Evolutionary conservation across 2,888 invertebrate genomes (phyloP), one percentile per base, ranked within the genome.

Genomic region (Malthinus flaveolus): DNA sequence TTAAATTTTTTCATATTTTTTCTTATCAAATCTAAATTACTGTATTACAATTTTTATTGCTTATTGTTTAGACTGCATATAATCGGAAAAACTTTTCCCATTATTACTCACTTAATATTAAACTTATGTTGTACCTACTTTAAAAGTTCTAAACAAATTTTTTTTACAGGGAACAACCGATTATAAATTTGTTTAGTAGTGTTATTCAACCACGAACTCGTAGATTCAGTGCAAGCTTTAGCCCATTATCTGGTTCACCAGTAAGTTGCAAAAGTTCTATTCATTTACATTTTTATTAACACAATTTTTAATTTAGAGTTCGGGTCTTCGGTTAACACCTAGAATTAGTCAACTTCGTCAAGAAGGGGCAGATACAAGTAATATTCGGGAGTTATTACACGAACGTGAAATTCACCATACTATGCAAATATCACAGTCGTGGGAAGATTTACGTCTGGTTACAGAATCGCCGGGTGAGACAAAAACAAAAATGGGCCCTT

Each of bases 351-450:
- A 96, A 78, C 80, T 97, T 55, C 85, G 94, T 23, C 90, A 91
- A 63, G 96, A 97, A 78, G 91, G 91, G 78, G 88, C 91, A 4
- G 94, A 93, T 74, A 84, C 90, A 11, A 85, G 86, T 71, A 90
- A 90, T 71, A 87, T 86, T 55, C 84, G 95, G 56, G 96, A 97
- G 80, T 88, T 91, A 56, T 93, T 93, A 12, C 95, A 95, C 78
- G 97, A 97, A 81, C 85, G 93, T 50, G 94, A 95, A 78, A 85
- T 95, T 50, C 93, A 95, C 77, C 89, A 89, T 68, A 90, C 94
- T 62, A 91, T 95, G 85, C 93, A 93, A 80, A 95, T 97, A 80
- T 95, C 95, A 1, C 94, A 94, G 77, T 95, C 95, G 5, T 95
- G 93, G 86, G 96, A 96, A 78, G 95, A 95, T 79, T 84, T 96